These are phyloP conservation scores for Aporophyla nigra DNA, from an alignment of 2,888 invertebrate genomes.

Conservation along the genomic window DNA sequence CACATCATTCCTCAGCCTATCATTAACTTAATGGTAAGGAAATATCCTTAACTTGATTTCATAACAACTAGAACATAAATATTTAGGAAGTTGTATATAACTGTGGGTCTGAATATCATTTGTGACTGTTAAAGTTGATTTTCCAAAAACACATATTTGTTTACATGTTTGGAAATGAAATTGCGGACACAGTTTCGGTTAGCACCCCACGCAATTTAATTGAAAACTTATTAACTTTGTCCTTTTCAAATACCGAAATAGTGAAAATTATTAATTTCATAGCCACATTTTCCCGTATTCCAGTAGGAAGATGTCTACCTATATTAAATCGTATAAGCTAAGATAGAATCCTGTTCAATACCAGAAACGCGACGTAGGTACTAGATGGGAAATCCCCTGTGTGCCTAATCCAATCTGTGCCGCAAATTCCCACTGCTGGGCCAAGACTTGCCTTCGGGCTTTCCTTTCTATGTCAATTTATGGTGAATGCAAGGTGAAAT, in stretches of 20 bases:
- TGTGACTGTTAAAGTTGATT: not conserved
- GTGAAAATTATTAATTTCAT: not conserved
- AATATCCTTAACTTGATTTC: not conserved
- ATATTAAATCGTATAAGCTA: not conserved
- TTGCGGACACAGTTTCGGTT: not conserved
- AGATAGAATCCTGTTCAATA: not conserved
- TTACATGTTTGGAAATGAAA: not conserved
- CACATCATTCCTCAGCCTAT: no score
- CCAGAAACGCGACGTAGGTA: not conserved
- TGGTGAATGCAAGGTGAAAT: not conserved
- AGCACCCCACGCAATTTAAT: slow-evolving; percentile 14
- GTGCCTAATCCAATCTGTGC: slow-evolving; percentile 39
- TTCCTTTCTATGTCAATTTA: slow-evolving; percentile 4
- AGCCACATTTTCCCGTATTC: not conserved
- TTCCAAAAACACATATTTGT: not conserved
- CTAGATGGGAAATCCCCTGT: slow-evolving; percentile 20
- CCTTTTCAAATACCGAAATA: not conserved
- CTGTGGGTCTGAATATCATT: not conserved
- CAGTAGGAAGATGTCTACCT: no score
- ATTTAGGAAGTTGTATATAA: no score
- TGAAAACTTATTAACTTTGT: slow-evolving; percentile 11
- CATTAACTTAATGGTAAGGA: no score
- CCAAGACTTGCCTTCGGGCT: not conserved
- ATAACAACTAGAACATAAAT: no score
- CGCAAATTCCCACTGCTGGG: slow-evolving; percentile 6